These are phyloP conservation scores for Ictalurus furcatus DNA, from an alignment of 2,113 vertebrate genomes.

Conservation along the genomic window DNA sequence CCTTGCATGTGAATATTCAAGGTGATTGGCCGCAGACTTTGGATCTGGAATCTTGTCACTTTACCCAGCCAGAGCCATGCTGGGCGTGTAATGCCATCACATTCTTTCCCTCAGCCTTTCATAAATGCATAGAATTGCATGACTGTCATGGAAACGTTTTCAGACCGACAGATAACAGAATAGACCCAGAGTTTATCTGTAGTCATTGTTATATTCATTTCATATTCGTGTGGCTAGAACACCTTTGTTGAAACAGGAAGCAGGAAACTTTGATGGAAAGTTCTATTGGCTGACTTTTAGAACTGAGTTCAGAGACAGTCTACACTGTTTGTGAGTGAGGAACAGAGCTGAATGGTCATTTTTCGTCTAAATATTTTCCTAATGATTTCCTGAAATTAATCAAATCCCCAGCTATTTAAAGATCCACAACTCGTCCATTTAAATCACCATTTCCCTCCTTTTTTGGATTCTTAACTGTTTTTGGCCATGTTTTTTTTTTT, in stretches of 20 bases:
- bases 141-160: conserved; percentile 61
- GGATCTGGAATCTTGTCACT: conserved; percentile 54
- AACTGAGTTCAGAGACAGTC: background rate
- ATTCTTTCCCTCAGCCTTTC: background rate
- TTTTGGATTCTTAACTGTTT: background rate
- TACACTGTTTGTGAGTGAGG: background rate
- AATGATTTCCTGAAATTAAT: background rate
- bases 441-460: background rate
- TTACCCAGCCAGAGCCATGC: background rate
- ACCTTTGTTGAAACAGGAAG: background rate
- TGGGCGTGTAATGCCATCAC: conserved; percentile 1
- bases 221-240: background rate
- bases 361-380: background rate
- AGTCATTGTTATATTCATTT: background rate
- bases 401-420: background rate
- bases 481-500: background rate
- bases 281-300: background rate
- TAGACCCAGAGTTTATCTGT: background rate
- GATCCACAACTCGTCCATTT: background rate
- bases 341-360: background rate
- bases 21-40: conserved; percentile 71
- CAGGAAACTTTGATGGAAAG: background rate
- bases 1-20: background rate
- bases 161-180: conserved; percentile 34
- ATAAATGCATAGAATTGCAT: conserved; percentile 24